Percentiles rank a stretch among this genome's conserved stretches.
Conservation (phyloP, 2,888 invertebrate genomes). For the Heliconius hortense region DNA sequence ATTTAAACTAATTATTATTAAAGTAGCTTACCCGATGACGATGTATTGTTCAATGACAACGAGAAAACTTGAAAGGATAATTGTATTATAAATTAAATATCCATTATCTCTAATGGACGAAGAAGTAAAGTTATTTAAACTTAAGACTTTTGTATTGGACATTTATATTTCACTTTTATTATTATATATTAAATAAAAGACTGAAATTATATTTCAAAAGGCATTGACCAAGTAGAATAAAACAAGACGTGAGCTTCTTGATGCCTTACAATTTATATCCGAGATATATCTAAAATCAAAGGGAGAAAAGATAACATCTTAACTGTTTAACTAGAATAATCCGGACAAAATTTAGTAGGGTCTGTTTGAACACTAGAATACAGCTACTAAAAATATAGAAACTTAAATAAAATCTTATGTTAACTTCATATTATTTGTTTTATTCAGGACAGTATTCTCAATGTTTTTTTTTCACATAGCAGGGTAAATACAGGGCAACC, state of each 20-base stretch:
- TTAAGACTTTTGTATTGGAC: background rate
- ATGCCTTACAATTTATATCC: background rate
- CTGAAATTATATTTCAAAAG: background rate
- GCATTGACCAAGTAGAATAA: background rate
- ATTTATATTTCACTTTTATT: too few species aligned
- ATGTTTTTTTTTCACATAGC: background rate
- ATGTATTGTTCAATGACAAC: background rate
- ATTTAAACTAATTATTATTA: too few species aligned
- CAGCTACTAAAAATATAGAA: background rate
- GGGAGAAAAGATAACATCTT: background rate
- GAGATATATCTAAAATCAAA: background rate
- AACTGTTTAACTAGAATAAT: slow-evolving; percentile 2
- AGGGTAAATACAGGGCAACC: background rate
- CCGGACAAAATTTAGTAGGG: slow-evolving; percentile 6
- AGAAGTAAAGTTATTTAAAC: too few species aligned
- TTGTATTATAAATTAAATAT: too few species aligned
- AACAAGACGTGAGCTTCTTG: background rate
- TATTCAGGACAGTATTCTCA: background rate
- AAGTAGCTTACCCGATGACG: too few species aligned
- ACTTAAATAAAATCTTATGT: background rate
- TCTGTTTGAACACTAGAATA: slow-evolving; percentile 1
- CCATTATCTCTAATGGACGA: too few species aligned
- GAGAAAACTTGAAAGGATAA: background rate
- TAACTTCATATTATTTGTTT: background rate
- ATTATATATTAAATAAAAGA: too few species aligned